These are phyloP conservation scores for Apamea anceps DNA, from an alignment of 2,888 invertebrate genomes.

Conservation along the genomic window DNA sequence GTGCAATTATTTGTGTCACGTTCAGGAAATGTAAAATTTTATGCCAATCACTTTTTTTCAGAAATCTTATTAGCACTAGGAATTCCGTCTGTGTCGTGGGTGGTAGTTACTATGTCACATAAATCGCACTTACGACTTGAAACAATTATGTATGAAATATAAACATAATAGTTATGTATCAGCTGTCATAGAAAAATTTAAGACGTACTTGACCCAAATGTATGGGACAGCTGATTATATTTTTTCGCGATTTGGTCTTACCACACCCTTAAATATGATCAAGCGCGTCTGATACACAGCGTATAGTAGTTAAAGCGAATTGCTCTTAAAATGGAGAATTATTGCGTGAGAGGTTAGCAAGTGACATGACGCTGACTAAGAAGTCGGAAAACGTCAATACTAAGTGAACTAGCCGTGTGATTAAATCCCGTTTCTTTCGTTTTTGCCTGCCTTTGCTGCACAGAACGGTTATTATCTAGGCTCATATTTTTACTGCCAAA, in stretches of 20 bases:
- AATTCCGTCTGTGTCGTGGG: background rate
- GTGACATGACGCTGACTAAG: too few relatives aligned
- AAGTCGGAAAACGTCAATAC: background rate
- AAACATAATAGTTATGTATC: background rate
- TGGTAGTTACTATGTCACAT: background rate
- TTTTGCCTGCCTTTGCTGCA: background rate
- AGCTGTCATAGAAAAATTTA: background rate
- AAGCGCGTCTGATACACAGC: background rate
- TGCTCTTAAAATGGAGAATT: background rate
- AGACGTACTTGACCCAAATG: background rate
- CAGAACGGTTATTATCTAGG: too few relatives aligned
- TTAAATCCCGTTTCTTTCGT: too few relatives aligned
- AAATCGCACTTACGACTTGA: background rate
- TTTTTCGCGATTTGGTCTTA: background rate
- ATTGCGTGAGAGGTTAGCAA: background rate
- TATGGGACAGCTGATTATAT: background rate
- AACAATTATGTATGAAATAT: background rate
- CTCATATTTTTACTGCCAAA: background rate
- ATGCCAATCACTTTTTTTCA: background rate
- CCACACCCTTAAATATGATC: background rate
- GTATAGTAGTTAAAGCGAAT: background rate
- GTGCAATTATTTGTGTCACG: constrained; percentile 44
- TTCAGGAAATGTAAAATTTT: constrained; percentile 25
- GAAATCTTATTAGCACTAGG: background rate
- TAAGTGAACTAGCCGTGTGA: background rate